A percentile compares a stretch with the other conserved stretches of the same genome.
Evolutionary conservation across 2,113 vertebrate species (phyloP).

Genomic region (Paratilapia polleni): DNA sequence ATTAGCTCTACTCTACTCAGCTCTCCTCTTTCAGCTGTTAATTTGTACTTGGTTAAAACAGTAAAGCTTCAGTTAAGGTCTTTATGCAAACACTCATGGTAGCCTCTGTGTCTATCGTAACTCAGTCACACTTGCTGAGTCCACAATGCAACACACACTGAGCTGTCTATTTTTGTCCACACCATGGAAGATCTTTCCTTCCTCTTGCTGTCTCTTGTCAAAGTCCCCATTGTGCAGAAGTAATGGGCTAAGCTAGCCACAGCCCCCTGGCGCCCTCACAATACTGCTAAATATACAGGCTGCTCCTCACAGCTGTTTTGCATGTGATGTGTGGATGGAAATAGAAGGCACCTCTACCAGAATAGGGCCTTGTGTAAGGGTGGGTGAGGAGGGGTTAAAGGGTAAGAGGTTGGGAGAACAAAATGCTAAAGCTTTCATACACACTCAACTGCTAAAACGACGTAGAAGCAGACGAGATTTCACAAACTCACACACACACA

Average conservation of each 20-base stretch:
- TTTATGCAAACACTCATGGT: slow-evolving; percentile 51
- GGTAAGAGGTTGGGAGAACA: background rate
- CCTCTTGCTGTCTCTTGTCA: slow-evolving; percentile 72
- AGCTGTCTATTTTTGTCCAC: slow-evolving; percentile 71
- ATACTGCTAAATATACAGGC: slow-evolving; percentile 80
- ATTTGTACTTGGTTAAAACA: slow-evolving; percentile 25
- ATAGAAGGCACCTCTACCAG: slow-evolving; percentile 70
- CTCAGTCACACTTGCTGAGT: slow-evolving; percentile 58
- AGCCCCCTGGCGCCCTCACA: slow-evolving; percentile 73
- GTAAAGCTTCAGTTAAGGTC: slow-evolving; percentile 37
- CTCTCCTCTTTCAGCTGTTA: background rate
- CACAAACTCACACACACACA: slow-evolving; percentile 3
- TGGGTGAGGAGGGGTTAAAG: slow-evolving; percentile 22
- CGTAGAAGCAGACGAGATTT: background rate
- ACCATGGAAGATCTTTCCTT: slow-evolving; percentile 71
- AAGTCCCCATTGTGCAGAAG: slow-evolving; percentile 78
- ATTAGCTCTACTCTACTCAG: background rate
- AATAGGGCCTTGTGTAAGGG: slow-evolving; percentile 65
- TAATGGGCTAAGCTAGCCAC: slow-evolving; percentile 75
- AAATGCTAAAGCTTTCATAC: background rate
- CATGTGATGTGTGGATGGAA: slow-evolving; percentile 83
- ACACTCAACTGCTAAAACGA: background rate
- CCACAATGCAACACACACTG: slow-evolving; percentile 59
- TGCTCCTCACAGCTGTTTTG: slow-evolving; percentile 83
- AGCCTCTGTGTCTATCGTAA: slow-evolving; percentile 47